Base-by-base conservation (phyloP, 1,140 invertebrate species). In the Pentalonia nigronervosa region DNA sequence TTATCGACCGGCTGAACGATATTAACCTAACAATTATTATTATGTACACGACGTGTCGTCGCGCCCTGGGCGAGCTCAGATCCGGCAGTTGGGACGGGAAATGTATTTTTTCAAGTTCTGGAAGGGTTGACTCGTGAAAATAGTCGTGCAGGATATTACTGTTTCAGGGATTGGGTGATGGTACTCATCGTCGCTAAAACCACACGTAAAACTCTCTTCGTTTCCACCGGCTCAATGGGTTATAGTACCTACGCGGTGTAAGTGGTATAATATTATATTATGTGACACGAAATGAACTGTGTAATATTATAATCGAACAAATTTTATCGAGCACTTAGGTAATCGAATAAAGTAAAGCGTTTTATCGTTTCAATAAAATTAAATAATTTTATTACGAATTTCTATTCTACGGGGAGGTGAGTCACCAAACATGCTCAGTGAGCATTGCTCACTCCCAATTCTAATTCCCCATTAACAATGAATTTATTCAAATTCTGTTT, bases 41-140 rank as follows among this genome's bases (percentile, higher is more conserved):
- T 23, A 60, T 6, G 23, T 0, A 2, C 1, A 14, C 6, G 9
- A 25, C 7, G 7, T 9, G 1, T 1, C 21, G 1, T 56, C 21
- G 21, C 53, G 21, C 21, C 8, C 8, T 8, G 2, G 17, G 25
- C 17, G 56, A 9, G 56, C 23, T 60, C 25, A 6, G 56, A 2
- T 0, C 60, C 9, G 8, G 30, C 60, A n/a, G 4, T 4, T 4
- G 60, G 14, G 4, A n/a, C 14, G 60, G 4, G 1, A 76, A 76
- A 76, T 76, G 30, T 67, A n/a, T n/a, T n/a, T 67, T n/a, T 76
- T 76, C 60, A n/a, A 76, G 6, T 76, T 14, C 14, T n/a, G 60
- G 30, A n/a, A 76, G 14, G 60, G 60, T 76, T 2, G 4, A 76
- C 30, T 76, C 1, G 60, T 0, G n/a, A 14, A 76, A 76, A 76